phyloP scores from a whole-genome alignment of 2,113 vertebrate genomes.

The Nibea albiflora region DNA sequence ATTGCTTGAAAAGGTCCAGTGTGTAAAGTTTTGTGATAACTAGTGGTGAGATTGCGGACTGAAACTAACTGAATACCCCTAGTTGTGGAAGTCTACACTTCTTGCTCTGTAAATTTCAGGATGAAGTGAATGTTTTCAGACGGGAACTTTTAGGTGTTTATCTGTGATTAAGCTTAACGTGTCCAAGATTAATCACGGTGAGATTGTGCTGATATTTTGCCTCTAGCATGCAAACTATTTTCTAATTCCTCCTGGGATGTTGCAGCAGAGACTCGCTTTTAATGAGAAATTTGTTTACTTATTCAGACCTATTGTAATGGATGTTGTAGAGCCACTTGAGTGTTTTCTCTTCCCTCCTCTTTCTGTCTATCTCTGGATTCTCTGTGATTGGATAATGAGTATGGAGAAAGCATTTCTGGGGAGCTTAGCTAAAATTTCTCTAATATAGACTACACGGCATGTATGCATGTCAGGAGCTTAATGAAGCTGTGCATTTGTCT shows the following conservation, averaged over 20 bases:
- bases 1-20: no score
- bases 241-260: background rate
- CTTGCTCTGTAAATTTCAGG: background rate
- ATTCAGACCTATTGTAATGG: conserved; percentile 23
- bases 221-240: background rate
- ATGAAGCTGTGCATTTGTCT: conserved; percentile 22
- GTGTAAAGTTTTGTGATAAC: no score
- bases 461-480: conserved; percentile 12
- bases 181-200: background rate
- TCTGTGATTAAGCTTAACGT: background rate
- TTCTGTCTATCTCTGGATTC: background rate
- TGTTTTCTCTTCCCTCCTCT: background rate
- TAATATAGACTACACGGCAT: background rate
- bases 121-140: background rate
- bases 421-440: conserved; percentile 16
- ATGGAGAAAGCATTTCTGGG: conserved; percentile 12
- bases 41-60: no score
- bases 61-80: no score
- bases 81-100: no score
- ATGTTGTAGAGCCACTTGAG: conserved; percentile 10
- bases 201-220: background rate
- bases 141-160: background rate
- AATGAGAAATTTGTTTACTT: conserved; percentile 42
- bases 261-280: background rate
- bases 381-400: conserved; percentile 37